Conservation (phyloP, 2,888 invertebrate genomes). For the Frankliniella fusca region DNA sequence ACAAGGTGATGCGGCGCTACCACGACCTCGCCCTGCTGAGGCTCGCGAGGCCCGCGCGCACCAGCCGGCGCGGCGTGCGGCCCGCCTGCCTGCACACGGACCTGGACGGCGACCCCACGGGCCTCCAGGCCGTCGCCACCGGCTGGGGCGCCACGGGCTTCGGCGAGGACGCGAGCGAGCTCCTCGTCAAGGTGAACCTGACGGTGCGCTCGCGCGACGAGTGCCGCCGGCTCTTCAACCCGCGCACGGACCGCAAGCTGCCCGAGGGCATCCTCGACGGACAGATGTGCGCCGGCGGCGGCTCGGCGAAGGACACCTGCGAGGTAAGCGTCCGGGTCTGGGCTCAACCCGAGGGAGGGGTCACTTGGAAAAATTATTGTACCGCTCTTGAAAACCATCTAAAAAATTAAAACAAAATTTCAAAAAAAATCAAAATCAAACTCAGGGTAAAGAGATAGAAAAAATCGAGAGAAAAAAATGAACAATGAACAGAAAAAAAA, state of each 20-base stretch:
- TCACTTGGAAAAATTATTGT: no score
- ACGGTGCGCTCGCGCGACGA: neutral
- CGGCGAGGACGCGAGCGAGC: conserved; percentile 6
- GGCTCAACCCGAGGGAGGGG: no score
- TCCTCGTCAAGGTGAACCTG: conserved; percentile 3
- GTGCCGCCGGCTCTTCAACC: neutral
- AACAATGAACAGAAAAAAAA: no score
- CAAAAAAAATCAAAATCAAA: no score
- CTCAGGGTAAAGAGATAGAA: no score
- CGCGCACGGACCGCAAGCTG: neutral
- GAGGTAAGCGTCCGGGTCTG: neutral
- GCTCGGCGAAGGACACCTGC: neutral
- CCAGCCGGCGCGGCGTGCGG: neutral
- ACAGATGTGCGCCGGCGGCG: conserved; percentile 13
- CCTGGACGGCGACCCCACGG: neutral
- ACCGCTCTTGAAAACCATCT: no score
- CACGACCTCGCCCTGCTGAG: conserved; percentile 12
- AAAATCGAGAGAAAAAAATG: no score
- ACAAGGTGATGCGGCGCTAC: neutral
- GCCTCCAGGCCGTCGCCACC: neutral
- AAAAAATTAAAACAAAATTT: no score
- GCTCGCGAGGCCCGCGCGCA: neutral
- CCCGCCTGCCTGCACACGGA: conserved; percentile 17
- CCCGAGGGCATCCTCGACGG: neutral
- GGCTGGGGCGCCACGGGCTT: conserved; percentile 13